phyloP scores from a whole-genome alignment of 2,113 vertebrate genomes.

The Phalacrocorax carbo region DNA sequence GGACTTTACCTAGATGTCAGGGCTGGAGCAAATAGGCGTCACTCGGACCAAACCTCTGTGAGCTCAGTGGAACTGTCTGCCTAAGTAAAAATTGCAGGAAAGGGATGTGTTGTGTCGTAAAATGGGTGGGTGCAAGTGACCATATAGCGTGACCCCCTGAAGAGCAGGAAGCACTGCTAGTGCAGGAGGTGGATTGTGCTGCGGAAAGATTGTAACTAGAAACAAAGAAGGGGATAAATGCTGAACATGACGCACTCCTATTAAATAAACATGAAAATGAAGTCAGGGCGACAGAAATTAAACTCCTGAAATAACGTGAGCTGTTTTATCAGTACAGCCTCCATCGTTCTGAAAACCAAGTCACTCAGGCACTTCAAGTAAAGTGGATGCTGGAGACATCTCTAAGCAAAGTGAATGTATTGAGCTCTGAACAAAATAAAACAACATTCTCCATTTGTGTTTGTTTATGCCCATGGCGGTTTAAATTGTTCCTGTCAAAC shows the following conservation, averaged over 20 bases:
- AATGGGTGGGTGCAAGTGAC: conserved; percentile 8
- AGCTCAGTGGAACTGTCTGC: not conserved
- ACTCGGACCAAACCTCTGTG: not conserved
- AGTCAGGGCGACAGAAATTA: not conserved
- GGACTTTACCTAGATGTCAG: not conserved
- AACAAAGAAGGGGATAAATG: not conserved
- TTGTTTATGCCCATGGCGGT: conserved; percentile 61
- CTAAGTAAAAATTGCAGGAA: conserved; percentile 25
- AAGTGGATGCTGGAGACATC: conserved; percentile 4
- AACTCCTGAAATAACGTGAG: not conserved
- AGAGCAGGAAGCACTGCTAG: not conserved
- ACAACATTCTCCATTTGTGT: conserved; percentile 36
- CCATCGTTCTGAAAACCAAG: not conserved
- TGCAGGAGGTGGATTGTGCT: not conserved
- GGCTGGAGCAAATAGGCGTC: not conserved
- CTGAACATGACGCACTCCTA: not conserved
- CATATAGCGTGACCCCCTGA: not conserved
- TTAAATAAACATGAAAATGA: not conserved
- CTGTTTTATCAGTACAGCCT: not conserved
- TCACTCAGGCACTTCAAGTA: not conserved
- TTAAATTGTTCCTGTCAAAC: conserved; percentile 57
- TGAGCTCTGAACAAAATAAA: conserved; percentile 46
- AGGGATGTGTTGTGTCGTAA: not conserved
- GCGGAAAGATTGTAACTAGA: not conserved
- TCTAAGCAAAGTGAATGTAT: not conserved